Base-by-base conservation (phyloP, 2,888 invertebrate genomes). In the Ferrisia virgata region DNA sequence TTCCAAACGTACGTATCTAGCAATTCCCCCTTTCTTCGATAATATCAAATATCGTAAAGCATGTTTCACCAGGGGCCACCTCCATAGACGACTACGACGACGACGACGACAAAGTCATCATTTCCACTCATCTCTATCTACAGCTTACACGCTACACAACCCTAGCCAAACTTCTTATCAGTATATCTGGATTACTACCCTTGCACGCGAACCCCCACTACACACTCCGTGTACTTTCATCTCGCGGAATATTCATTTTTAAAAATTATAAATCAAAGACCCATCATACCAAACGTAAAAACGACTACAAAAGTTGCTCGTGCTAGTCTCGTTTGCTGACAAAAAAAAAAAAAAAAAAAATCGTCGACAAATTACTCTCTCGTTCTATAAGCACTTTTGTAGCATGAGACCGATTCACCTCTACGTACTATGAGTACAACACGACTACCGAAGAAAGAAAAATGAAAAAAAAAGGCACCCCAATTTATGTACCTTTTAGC, bases 361-460 rank as follows among this genome's bases (percentile, higher is more conserved):
- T 53, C 64, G 64, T 31, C 72, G 72, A 76, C 72, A 76, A 76
- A 76, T 76, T 76, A 76, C 72, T 76, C 36, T 36, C 72, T 36
- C 64, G 64, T 64, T 36, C 36, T 15, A 11, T n/a, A 18, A 2
- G 28, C 28, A 31, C 31, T 25, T 31, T n/a, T 53, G 18, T 53
- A 18, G 4, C 69, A 69, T 15, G 31, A 36, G 36, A 69, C 6
- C 69, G 13, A 69, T 69, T 69, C 25, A 11, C 0, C 53, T n/a
- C n/a, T n/a, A n/a, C n/a, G n/a, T n/a, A n/a, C n/a, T n/a, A n/a
- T n/a, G n/a, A n/a, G n/a, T n/a, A 4, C 18, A 22, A 22, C 22
- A 22, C n/a, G 5, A 47, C 25, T n/a, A 58, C 3, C 2, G 31
- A 69, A 31, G n/a, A 31, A 31, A 2, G 15, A 31, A 69, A 69